Evolutionary conservation across 2,888 invertebrate genomes (phyloP).

Genomic region (Ceramica pisi): DNA sequence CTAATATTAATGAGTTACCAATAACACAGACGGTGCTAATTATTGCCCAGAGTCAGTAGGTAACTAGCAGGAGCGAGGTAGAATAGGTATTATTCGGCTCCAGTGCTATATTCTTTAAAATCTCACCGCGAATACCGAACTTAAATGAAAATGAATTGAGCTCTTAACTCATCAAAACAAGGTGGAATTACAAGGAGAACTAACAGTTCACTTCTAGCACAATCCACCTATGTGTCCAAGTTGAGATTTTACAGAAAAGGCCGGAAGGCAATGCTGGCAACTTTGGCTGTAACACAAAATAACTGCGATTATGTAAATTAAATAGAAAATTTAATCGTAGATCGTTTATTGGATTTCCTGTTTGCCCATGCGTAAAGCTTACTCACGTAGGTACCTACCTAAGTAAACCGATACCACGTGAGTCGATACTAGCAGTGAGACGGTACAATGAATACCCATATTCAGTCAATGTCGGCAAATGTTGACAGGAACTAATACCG

Average conservation of each 20-base stretch:
- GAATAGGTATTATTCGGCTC: neutral
- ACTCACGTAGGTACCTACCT: neutral
- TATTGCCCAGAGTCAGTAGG: neutral
- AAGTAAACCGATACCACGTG: conserved; percentile 23
- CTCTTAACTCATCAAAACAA: too few relatives aligned
- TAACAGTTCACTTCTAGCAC: neutral
- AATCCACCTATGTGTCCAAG: too few relatives aligned
- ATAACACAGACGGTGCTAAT: conserved; percentile 35
- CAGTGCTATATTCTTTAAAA: too few relatives aligned
- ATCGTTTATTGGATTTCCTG: conserved; percentile 5
- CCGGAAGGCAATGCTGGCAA: neutral
- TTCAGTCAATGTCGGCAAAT: conserved; percentile 51
- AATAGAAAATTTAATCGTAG: neutral
- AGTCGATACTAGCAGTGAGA: conserved; percentile 18
- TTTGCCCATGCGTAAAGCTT: conserved; percentile 6
- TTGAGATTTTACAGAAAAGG: too few relatives aligned
- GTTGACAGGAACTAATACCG: conserved; percentile 60
- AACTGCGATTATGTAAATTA: neutral
- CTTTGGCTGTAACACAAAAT: conserved; percentile 15
- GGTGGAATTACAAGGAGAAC: too few relatives aligned
- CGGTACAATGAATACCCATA: conserved; percentile 42
- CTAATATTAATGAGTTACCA: conserved; percentile 22
- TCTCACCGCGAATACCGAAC: too few relatives aligned
- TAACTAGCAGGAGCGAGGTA: neutral
- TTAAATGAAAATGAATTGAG: too few relatives aligned